A percentile compares a stretch with the other conserved stretches of the same genome.
Conservation (phyloP, 2,888 invertebrate genomes). For the Lomographa bimaculata region DNA sequence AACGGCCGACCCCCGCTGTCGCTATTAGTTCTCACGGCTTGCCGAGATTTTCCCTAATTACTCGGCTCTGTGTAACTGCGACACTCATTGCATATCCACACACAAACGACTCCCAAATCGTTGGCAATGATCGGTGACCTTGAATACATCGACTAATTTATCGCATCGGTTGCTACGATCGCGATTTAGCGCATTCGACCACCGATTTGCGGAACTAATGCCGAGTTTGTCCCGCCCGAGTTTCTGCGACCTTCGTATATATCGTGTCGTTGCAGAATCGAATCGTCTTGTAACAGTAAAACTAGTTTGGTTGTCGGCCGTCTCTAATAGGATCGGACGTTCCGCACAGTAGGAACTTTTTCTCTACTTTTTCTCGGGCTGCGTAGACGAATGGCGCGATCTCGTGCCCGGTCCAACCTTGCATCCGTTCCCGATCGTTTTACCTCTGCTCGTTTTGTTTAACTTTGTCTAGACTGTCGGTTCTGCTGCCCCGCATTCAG, state of each 20-base stretch:
- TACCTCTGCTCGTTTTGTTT: constrained; percentile 31
- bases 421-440: constrained; percentile 38
- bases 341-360: constrained; percentile 49
- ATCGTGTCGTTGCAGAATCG: constrained; percentile 68
- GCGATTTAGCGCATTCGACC: constrained; percentile 26
- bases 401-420: constrained; percentile 37
- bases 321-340: constrained; percentile 70
- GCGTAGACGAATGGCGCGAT: constrained; percentile 37
- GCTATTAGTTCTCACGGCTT: constrained; percentile 24
- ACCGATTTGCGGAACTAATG: constrained; percentile 59
- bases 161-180: constrained; percentile 31
- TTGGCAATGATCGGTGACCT: constrained; percentile 7
- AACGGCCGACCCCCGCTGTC: constrained; percentile 19
- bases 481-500: constrained; percentile 29
- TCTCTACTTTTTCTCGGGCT: constrained; percentile 60
- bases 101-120: constrained; percentile 9
- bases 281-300: constrained; percentile 74
- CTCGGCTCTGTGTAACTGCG: constrained; percentile 3
- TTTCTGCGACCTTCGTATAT: constrained; percentile 71
- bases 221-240: constrained; percentile 62
- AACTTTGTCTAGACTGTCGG: constrained; percentile 23
- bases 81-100: constrained; percentile 8
- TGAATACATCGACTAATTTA: constrained; percentile 31
- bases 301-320: constrained; percentile 69
- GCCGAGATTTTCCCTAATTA: constrained; percentile 18